Base-by-base conservation (phyloP, 2,888 invertebrate species). In the Catonia carolina region DNA sequence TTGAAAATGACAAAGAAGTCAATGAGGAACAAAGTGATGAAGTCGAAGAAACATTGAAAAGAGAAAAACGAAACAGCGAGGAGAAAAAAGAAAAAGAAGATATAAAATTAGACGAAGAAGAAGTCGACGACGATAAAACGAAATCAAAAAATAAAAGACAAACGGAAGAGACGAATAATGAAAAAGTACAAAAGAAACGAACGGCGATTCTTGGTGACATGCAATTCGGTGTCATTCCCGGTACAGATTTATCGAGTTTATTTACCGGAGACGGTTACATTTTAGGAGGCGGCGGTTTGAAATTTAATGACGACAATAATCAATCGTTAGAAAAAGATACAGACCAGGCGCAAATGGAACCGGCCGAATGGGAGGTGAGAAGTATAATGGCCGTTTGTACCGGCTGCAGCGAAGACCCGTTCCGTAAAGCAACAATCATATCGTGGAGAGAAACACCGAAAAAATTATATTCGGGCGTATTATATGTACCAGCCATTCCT, bases 341-440 rank as follows among this genome's bases (percentile, higher is more conserved):
- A 45, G 17, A 55, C 56, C 50, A 53, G 41, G 58, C 55, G 33
- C 60, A 54, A 27, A 62, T 64, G 39, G 89, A 89, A 66, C 88
- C 89, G 0, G 89, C 89, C 0, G 89, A 89, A 70, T 87, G 84
- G 27, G 89, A 89, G 71, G 89, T 89, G 0, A 83, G 78, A 64
- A 85, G 85, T 8, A 87, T 89, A 1, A 85, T 89, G 84, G 78
- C 83, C 63, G 75, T 88, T 1, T 90, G 90, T 71, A 81, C 83
- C 57, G 84, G 83, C 1, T 90, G 89, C 66, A 78, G 83, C 17
- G 72, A 78, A 0, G 89, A 89, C 68, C 89, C 90, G 0, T 90
- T 90, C 73, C 83, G 82, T 62, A 87, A 87, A 66, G 89, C 88
- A 6, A 75, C 88, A 17, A 78, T 89, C 2, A 78, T 90, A 33